Evolutionary conservation across 2,797 vertebrate species (phyloP).

Genomic region (Periparus ater): DNA sequence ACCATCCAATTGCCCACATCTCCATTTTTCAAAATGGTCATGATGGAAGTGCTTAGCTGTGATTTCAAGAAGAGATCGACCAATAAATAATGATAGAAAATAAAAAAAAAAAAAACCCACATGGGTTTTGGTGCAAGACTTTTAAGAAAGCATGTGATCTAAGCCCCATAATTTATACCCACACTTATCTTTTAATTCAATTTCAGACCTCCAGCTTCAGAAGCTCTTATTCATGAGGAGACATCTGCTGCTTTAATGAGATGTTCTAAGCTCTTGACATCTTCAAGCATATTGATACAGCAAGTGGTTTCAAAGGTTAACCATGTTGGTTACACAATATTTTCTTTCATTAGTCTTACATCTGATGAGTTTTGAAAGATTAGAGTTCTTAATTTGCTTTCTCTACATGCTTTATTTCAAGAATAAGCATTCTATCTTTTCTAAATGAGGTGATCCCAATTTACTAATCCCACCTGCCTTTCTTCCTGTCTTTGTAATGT

Average conservation of each 20-base stretch:
- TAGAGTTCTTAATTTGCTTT: background rate
- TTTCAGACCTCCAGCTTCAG: background rate
- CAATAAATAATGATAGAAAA: background rate
- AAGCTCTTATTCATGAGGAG: background rate
- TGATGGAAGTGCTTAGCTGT: background rate
- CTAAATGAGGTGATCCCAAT: background rate
- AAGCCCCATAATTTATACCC: background rate
- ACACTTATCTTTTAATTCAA: background rate
- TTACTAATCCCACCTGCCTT: background rate
- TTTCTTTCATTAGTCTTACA: conserved; percentile 9
- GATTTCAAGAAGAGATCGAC: background rate
- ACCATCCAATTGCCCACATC: background rate
- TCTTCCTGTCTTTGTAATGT: background rate
- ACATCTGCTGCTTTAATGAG: background rate
- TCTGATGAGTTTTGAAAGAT: background rate
- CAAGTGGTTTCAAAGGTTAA: background rate
- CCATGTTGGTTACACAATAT: background rate
- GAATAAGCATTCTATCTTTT: background rate
- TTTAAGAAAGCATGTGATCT: background rate
- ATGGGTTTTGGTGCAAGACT: background rate
- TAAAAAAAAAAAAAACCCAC: background rate
- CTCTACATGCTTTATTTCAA: background rate
- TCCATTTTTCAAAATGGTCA: background rate
- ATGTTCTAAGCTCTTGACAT: background rate
- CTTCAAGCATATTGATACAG: background rate